These are phyloP conservation scores for Scalopus aquaticus DNA, from an alignment of 2,113 vertebrate species.

Conservation along the genomic window DNA sequence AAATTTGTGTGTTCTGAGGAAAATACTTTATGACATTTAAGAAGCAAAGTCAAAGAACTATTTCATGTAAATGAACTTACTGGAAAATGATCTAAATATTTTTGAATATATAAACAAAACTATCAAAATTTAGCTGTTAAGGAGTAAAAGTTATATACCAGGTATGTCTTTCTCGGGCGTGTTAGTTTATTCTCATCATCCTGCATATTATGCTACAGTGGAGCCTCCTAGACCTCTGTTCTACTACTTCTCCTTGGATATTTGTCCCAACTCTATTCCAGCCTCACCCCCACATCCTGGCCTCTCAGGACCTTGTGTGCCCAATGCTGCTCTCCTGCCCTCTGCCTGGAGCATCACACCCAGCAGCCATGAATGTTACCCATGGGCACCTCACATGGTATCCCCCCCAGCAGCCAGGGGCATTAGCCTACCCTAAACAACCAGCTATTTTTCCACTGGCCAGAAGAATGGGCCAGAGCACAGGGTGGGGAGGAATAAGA, in stretches of 20 bases:
- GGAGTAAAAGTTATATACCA: background rate
- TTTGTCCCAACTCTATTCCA: background rate
- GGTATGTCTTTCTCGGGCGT: background rate
- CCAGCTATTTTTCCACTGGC: background rate
- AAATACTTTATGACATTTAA: background rate
- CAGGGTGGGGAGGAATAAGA: too few relatives aligned
- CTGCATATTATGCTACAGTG: background rate
- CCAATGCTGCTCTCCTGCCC: background rate
- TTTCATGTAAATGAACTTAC: background rate
- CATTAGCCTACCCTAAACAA: background rate
- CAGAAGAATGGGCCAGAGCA: background rate
- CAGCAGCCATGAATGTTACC: background rate
- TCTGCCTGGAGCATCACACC: background rate
- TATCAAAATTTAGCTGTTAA: background rate
- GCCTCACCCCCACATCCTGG: background rate
- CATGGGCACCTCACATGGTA: too few relatives aligned
- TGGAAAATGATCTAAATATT: background rate
- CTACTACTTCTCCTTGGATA: background rate
- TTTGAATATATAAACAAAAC: slow-evolving; percentile 10
- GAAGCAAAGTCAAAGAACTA: slow-evolving; percentile 7
- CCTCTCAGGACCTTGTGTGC: background rate
- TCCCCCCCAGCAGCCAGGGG: background rate
- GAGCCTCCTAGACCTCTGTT: background rate
- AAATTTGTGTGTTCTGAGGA: background rate
- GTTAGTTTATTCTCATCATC: background rate